Percentiles rank a stretch among this genome's conserved stretches.
Conservation (phyloP, 1,140 invertebrate genomes). For the Macrobrachium nipponense region DNA sequence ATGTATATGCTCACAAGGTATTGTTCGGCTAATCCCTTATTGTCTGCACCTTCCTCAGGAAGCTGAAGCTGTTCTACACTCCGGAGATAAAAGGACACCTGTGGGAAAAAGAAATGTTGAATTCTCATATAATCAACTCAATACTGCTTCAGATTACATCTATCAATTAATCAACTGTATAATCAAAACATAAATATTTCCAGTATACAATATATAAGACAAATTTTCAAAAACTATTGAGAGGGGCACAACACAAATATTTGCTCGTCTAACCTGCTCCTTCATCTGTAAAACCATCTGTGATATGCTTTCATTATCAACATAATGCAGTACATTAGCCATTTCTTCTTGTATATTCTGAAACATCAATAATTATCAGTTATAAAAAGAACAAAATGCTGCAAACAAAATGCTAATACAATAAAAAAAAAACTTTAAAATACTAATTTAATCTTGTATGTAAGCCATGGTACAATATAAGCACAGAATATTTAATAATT, state of each 20-base stretch:
- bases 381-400: not conserved
- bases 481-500: not conserved
- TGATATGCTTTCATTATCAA: slow-evolving; percentile 48
- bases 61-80: slow-evolving; percentile 47
- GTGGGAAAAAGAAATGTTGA: not conserved
- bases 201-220: not conserved
- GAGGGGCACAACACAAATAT: not conserved
- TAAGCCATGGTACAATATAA: not conserved
- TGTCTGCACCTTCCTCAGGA: slow-evolving; percentile 23
- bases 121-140: no score
- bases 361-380: slow-evolving; percentile 1
- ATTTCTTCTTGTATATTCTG: slow-evolving; percentile 48
- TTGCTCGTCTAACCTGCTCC: slow-evolving; percentile 35
- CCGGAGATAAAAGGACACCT: slow-evolving; percentile 45
- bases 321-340: slow-evolving; percentile 46
- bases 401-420: not conserved
- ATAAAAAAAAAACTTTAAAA: not conserved
- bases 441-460: not conserved
- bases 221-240: not conserved
- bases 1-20: slow-evolving; percentile 2
- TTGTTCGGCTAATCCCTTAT: slow-evolving; percentile 5
- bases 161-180: no score
- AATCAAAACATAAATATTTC: no score
- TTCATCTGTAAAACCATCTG: slow-evolving; percentile 52
- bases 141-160: no score